Evolutionary conservation across 1,140 invertebrate genomes (phyloP), one percentile per base, ranked within the genome.

Genomic region (Megalopta genalis): DNA sequence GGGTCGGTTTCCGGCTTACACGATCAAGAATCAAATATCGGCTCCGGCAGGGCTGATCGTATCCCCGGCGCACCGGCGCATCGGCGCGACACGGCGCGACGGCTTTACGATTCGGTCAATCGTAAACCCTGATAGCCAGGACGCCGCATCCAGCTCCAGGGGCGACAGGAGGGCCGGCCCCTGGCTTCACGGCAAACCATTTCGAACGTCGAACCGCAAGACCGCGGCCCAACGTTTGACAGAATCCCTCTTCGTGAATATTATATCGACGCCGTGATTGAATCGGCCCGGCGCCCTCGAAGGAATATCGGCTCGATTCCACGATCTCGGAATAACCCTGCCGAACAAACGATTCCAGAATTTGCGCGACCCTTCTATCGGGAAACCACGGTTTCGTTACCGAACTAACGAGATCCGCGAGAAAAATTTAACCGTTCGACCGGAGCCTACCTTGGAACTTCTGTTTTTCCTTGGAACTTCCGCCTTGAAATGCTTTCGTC

Each of bases 41-140:
- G 64, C 23, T 9, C n/a, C n/a, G n/a, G 54, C 7, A 27, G 25
- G 67, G 75, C 37, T 64, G 78, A 62, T 52, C 76, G 63, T 68
- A 65, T 57, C 21, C 60, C 0, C 39, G 39, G 10, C 49, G 49
- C 49, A n/a, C n/a, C n/a, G n/a, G 14, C 18, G 52, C n/a, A 12
- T 62, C 71, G 59, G 39, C 8, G 12, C 42, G 32, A 32, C 32
- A 4, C 32, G 27, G 39, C n/a, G 23, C 54, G 39, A 32, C 46
- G 74, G 60, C 73, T 86, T 86, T 86, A 83, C 66, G 84, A 83
- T 86, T 86, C 81, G 84, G 84, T 86, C 81, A 83, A 83, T 86
- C 84, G 73, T 86, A 86, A 86, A 86, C 57, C 66, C 71, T 60
- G 85, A 86, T 86, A 80, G 72, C 81, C 18, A 5, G 49, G 49